These are phyloP conservation scores for Manis crassicaudata DNA, from an alignment of 2,797 vertebrate genomes.

Conservation along the genomic window DNA sequence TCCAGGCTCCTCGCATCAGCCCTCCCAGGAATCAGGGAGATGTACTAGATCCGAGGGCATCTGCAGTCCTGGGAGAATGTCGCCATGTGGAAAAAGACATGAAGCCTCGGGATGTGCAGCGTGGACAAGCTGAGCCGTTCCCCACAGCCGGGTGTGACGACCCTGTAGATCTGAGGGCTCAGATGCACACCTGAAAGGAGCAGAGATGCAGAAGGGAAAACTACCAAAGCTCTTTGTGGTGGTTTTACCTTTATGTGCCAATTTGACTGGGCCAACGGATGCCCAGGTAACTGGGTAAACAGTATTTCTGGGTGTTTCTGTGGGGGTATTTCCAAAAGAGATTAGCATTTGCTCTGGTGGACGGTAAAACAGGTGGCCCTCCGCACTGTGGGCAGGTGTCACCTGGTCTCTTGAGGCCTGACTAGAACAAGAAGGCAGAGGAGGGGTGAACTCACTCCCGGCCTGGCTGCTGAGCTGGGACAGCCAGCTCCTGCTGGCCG, in stretches of 20 bases:
- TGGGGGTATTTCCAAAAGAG: neutral
- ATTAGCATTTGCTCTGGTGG: neutral
- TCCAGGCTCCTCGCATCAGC: neutral
- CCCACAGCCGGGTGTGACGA: neutral
- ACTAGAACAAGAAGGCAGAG: neutral
- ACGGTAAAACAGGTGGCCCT: neutral
- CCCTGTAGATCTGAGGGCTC: no score
- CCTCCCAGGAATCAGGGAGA: no score
- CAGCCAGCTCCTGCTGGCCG: neutral
- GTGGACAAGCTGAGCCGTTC: neutral
- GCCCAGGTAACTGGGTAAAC: neutral
- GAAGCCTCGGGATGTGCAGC: fast-evolving
- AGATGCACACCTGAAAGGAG: neutral
- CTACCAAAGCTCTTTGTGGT: neutral
- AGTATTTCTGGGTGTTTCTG: neutral
- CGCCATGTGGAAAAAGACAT: neutral
- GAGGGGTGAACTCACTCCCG: neutral
- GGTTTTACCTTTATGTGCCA: neutral
- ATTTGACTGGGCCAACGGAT: neutral
- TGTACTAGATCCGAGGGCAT: neutral
- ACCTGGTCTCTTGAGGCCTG: neutral
- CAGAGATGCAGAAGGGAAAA: neutral
- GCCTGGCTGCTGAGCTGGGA: neutral
- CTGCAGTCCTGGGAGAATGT: neutral
- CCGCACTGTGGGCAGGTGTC: neutral